Base-by-base conservation (phyloP, 1,140 invertebrate species). In the Chlorops oryzae region DNA sequence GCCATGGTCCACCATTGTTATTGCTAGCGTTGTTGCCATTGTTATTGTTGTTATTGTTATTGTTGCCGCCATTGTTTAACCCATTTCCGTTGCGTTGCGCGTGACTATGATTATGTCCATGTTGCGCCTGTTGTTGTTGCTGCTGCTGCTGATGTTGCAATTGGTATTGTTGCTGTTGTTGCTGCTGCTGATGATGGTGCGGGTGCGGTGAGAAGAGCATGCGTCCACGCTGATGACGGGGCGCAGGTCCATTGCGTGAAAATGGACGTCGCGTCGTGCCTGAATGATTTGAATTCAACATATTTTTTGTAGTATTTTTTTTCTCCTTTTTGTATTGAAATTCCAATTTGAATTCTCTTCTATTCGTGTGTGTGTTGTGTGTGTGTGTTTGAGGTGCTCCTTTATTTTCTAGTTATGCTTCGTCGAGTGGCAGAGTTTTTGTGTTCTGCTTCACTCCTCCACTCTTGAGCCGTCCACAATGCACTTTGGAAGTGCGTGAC, bases 251-350 rank as follows among this genome's bases (percentile, higher is more conserved):
- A 38, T 53, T 53, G 2, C 51, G 39, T 7, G 51, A 53, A 42
- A 53, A 53, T 1, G 51, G 41, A 17, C 51, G 39, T 15, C 51
- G 51, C 20, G 51, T 48, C 3, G 51, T 42, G 18, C 51, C 51
- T 34, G 51, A 45, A 21, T 53, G 46, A 39, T 53, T 53, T 27
- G 51, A 42, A 45, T 53, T 53, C 24, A 53, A 43, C 51, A 53
- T 53, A 23, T 12, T 3, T 15, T 3, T 38, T 38, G n/a, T 45
- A 34, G 23, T 27, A n/a, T n/a, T n/a, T n/a, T n/a, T n/a, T n/a
- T n/a, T n/a, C n/a, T n/a, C n/a, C n/a, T n/a, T n/a, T n/a, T n/a
- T n/a, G n/a, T n/a, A n/a, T n/a, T n/a, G n/a, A n/a, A n/a, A n/a
- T n/a, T n/a, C n/a, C n/a, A n/a, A n/a, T n/a, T n/a, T n/a, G n/a